Conservation (phyloP, 2,888 invertebrate species). For the Lithophane socia region DNA sequence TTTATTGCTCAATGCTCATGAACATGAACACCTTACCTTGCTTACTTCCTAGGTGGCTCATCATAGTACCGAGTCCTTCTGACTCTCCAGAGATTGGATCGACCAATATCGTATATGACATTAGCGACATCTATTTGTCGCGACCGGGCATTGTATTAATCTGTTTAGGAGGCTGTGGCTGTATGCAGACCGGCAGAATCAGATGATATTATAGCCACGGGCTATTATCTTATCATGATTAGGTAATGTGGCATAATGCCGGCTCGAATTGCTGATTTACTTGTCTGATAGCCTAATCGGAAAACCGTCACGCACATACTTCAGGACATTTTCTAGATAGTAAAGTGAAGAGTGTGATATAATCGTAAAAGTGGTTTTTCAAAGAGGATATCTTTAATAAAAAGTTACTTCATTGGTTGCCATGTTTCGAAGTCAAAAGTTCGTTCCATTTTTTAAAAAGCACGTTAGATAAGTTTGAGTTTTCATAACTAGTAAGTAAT, state of each 20-base stretch:
- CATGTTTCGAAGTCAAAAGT: too few relatives aligned
- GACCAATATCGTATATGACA: neutral
- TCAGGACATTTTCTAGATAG: neutral
- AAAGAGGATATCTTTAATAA: neutral
- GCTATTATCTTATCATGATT: constrained; percentile 37
- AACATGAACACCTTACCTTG: neutral
- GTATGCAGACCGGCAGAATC: neutral
- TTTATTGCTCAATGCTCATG: constrained; percentile 1
- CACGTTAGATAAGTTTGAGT: too few relatives aligned
- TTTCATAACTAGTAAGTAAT: too few relatives aligned
- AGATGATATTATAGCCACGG: constrained; percentile 6
- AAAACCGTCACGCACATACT: constrained; percentile 17
- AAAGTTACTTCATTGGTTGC: too few relatives aligned
- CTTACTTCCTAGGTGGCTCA: neutral
- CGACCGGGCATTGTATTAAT: neutral
- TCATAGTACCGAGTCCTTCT: neutral
- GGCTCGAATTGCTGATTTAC: constrained; percentile 62
- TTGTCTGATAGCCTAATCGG: constrained; percentile 41
- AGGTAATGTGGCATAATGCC: constrained; percentile 53
- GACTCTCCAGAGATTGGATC: neutral
- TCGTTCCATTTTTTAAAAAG: too few relatives aligned
- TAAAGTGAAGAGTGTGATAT: constrained; percentile 5
- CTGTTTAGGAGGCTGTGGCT: neutral
- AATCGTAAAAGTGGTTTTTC: neutral
- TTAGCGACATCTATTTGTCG: constrained; percentile 36